Percentiles rank a stretch among this genome's conserved stretches.
Conservation (phyloP, 2,888 invertebrate genomes). For the Drosophila nr. perissopoda region DNA sequence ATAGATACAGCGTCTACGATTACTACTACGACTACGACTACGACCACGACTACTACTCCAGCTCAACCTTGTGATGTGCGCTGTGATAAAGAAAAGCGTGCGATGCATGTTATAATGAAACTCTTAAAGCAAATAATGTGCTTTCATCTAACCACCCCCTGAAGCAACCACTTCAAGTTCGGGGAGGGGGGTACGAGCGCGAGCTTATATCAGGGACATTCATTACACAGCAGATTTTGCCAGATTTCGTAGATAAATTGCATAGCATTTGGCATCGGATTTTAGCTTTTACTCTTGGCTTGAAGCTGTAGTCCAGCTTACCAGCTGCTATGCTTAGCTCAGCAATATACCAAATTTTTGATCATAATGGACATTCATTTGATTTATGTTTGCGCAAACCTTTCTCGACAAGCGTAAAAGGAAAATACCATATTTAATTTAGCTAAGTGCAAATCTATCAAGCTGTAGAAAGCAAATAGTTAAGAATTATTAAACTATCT, state of each 20-base stretch:
- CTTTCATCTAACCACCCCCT: conserved; percentile 12
- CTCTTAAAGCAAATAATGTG: conserved; percentile 78
- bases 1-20: conserved; percentile 59
- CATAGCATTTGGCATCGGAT: conserved; percentile 76
- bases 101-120: conserved; percentile 79
- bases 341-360: conserved; percentile 5
- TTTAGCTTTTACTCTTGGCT: conserved; percentile 49
- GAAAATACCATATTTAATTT: conserved; percentile 31
- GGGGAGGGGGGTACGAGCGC: conserved; percentile 16
- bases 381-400: conserved; percentile 41
- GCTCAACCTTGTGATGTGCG: conserved; percentile 53
- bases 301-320: neutral
- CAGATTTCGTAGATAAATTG: conserved; percentile 76
- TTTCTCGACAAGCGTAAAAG: conserved; percentile 3
- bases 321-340: conserved; percentile 8
- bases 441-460: conserved; percentile 25
- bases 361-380: conserved; percentile 45
- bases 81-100: conserved; percentile 75
- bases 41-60: conserved; percentile 1
- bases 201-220: conserved; percentile 59
- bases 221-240: conserved; percentile 76
- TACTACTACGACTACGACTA: conserved; percentile 8
- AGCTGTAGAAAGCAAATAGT: neutral
- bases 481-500: neutral
- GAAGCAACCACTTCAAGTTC: conserved; percentile 6